phyloP scores from a whole-genome alignment of 2,797 vertebrate species.

The Discoglossus pictus region DNA sequence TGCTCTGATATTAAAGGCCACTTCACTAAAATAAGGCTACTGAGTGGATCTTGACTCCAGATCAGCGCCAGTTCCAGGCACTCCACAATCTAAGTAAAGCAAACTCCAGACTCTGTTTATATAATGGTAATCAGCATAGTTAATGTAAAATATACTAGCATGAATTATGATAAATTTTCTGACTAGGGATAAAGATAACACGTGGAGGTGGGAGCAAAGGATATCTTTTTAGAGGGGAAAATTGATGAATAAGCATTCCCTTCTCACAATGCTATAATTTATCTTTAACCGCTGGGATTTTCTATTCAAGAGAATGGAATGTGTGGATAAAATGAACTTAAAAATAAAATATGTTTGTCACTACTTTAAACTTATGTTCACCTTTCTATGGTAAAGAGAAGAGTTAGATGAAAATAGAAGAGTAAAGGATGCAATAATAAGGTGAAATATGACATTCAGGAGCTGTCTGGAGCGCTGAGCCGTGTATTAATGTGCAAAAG shows the following conservation, averaged over 20 bases:
- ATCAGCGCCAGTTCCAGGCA: constrained; percentile 60
- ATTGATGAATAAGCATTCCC: constrained; percentile 68
- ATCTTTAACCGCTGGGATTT: constrained; percentile 59
- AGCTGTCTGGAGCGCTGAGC: too few relatives aligned
- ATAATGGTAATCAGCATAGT: constrained; percentile 76
- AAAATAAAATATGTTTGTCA: constrained; percentile 63
- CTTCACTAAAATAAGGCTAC: constrained; percentile 66
- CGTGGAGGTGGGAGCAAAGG: constrained; percentile 63
- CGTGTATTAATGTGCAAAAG: too few relatives aligned
- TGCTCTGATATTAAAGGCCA: constrained; percentile 66
- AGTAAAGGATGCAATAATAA: not conserved
- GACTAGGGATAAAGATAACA: constrained; percentile 73
- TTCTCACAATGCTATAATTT: constrained; percentile 55
- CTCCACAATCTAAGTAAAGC: constrained; percentile 61
- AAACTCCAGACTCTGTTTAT: constrained; percentile 75
- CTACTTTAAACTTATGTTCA: constrained; percentile 48
- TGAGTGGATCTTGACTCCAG: constrained; percentile 65
- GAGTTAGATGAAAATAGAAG: not conserved
- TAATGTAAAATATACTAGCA: constrained; percentile 78
- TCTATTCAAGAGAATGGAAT: constrained; percentile 62
- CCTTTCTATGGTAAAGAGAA: constrained; percentile 18
- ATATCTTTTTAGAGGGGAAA: constrained; percentile 68
- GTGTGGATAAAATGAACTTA: constrained; percentile 65
- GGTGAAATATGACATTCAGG: not conserved
- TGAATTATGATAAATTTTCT: constrained; percentile 81